A percentile compares a stretch with the other conserved stretches of the same genome.
phyloP scores from a whole-genome alignment of 2,113 vertebrate genomes.

The Phylloscopus trochilus region DNA sequence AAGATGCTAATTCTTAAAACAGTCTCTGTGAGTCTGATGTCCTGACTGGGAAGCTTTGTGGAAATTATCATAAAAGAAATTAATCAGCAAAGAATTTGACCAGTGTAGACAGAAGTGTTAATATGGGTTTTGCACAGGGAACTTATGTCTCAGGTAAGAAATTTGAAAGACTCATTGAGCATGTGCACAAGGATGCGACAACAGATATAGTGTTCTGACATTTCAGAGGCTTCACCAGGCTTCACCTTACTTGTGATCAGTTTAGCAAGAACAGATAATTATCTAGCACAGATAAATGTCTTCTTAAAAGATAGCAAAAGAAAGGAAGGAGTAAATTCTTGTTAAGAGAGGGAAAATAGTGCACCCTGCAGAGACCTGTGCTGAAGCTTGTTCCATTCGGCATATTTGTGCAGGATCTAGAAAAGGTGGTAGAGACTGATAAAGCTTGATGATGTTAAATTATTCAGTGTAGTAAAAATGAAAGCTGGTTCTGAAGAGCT shows the following conservation, averaged over 20 bases:
- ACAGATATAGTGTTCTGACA: not conserved
- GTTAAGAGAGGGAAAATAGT: not conserved
- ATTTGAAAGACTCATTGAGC: not conserved
- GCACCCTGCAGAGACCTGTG: not conserved
- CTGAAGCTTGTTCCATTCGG: not conserved
- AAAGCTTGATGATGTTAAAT: conserved; percentile 53
- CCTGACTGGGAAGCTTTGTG: not conserved
- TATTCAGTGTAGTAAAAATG: conserved; percentile 57
- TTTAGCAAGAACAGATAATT: not conserved
- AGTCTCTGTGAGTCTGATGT: not conserved
- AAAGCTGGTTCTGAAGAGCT: conserved; percentile 44
- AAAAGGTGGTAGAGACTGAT: conserved; percentile 50
- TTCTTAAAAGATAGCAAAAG: not conserved
- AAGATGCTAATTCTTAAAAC: not conserved
- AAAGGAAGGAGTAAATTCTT: not conserved
- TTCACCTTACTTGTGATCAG: not conserved
- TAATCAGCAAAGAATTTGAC: not conserved
- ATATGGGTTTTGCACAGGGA: not conserved
- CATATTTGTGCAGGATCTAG: conserved; percentile 31
- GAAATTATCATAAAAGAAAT: not conserved
- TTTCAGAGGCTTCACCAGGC: not conserved
- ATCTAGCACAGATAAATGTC: not conserved
- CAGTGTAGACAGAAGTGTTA: not conserved
- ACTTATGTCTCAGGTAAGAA: not conserved
- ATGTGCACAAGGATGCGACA: not conserved